Evolutionary conservation across 2,113 vertebrate species (phyloP).

Genomic region (Mohoua ochrocephala): DNA sequence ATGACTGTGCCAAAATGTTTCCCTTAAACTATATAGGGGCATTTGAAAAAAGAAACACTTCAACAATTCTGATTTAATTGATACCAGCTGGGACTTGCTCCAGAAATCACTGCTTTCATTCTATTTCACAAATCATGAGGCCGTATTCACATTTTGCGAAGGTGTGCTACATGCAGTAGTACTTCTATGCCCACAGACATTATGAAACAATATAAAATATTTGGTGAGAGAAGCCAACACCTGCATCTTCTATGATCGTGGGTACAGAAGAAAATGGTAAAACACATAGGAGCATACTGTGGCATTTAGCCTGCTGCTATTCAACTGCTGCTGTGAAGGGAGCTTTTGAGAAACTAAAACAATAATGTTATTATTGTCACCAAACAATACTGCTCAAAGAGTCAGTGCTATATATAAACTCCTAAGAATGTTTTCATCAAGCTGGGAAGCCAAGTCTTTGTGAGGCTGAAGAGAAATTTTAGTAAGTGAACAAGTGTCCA

Average conservation of each 20-base stretch:
- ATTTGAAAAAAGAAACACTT: not conserved
- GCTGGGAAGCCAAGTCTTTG: slow-evolving; percentile 63
- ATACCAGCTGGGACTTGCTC: not conserved
- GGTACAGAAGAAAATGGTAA: not conserved
- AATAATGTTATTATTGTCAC: slow-evolving; percentile 73
- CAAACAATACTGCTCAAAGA: slow-evolving; percentile 67
- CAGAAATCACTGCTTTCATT: not conserved
- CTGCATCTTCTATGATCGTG: not conserved
- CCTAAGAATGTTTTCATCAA: slow-evolving; percentile 70
- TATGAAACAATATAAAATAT: not conserved
- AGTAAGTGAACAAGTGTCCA: slow-evolving; percentile 68
- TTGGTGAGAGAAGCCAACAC: not conserved
- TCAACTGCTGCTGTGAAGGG: slow-evolving; percentile 59
- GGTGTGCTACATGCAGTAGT: not conserved
- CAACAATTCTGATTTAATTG: not conserved
- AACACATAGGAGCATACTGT: not conserved
- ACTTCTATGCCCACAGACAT: not conserved
- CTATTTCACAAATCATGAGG: not conserved
- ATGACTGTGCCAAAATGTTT: not conserved
- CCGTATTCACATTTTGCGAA: not conserved
- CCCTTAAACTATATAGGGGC: not conserved
- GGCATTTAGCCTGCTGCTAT: slow-evolving; percentile 10
- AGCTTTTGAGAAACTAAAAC: slow-evolving; percentile 68
- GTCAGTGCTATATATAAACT: slow-evolving; percentile 68
- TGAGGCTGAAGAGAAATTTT: slow-evolving; percentile 60